Evolutionary conservation across 2,888 invertebrate species (phyloP).

Genomic region (Emmelina monodactyla): DNA sequence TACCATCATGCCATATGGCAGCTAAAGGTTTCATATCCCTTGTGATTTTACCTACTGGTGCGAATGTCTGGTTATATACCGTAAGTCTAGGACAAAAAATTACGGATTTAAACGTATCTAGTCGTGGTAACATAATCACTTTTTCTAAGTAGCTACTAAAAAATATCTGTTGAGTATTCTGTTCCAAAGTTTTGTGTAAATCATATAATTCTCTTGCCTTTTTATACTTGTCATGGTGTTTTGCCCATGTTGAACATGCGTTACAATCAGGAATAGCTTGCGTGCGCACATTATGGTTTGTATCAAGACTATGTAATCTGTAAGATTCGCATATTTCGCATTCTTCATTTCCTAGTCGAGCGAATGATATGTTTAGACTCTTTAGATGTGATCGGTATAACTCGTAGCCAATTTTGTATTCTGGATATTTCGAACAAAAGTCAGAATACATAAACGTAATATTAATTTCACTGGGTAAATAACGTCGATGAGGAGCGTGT

Average conservation of each 20-base stretch:
- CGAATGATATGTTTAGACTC: neutral
- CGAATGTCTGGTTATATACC: conserved; percentile 17
- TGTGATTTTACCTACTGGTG: conserved; percentile 13
- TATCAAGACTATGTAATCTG: neutral
- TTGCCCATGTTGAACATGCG: conserved; percentile 6
- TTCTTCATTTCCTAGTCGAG: neutral
- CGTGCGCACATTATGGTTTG: neutral
- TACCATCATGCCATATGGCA: conserved; percentile 14
- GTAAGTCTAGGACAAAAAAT: conserved; percentile 15
- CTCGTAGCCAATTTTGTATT: no score
- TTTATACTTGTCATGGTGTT: conserved; percentile 11
- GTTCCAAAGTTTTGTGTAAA: conserved; percentile 7
- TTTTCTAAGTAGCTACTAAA: conserved; percentile 14
- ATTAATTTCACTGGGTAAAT: no score
- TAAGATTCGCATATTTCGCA: conserved; percentile 1
- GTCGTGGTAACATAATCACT: conserved; percentile 15
- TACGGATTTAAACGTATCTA: conserved; percentile 14
- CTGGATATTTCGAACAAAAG: no score
- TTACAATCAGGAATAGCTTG: conserved; percentile 3
- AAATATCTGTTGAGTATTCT: conserved; percentile 8
- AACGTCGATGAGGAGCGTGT: no score
- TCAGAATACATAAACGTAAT: no score
- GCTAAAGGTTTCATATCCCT: conserved; percentile 7
- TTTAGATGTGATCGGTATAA: no score
- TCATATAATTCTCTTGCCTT: conserved; percentile 11